Evolutionary conservation across 2,888 invertebrate species (phyloP).

Genomic region (Lithophane ornitopus): DNA sequence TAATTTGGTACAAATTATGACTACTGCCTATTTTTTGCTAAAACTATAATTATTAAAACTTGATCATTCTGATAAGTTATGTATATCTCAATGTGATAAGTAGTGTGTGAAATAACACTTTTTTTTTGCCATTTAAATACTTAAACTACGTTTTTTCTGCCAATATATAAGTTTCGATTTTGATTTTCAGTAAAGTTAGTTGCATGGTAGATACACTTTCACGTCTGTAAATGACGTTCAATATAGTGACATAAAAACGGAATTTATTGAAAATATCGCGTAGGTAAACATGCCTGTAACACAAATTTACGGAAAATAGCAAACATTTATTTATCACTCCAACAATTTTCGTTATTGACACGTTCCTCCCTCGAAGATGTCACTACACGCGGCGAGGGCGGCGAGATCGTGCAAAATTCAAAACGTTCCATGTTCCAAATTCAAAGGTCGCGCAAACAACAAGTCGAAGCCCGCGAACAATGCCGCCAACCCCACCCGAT

Average conservation of each 20-base stretch:
- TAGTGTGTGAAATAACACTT: not conserved
- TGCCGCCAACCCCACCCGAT: constrained; percentile 73
- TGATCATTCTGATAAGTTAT: not conserved
- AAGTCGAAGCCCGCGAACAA: constrained; percentile 75
- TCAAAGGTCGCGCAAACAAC: constrained; percentile 76
- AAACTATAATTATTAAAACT: too few relatives aligned
- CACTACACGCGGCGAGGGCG: constrained; percentile 63
- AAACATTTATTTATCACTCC: constrained; percentile 55
- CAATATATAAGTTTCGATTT: not conserved
- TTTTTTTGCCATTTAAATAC: not conserved
- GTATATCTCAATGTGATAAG: too few relatives aligned
- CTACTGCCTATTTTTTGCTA: too few relatives aligned
- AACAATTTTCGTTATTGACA: constrained; percentile 62
- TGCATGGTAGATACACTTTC: not conserved
- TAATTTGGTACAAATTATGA: not conserved
- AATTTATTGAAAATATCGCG: not conserved
- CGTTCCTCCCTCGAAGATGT: constrained; percentile 63
- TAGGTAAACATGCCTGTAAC: not conserved
- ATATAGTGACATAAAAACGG: not conserved
- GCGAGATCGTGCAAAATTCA: constrained; percentile 71
- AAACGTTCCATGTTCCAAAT: constrained; percentile 75
- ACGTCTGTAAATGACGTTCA: not conserved
- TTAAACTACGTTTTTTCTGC: not conserved
- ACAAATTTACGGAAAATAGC: constrained; percentile 31
- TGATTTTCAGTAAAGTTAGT: not conserved